These are phyloP conservation scores for Entomyzon cyanotis DNA, from an alignment of 2,113 vertebrate species.

Conservation along the genomic window DNA sequence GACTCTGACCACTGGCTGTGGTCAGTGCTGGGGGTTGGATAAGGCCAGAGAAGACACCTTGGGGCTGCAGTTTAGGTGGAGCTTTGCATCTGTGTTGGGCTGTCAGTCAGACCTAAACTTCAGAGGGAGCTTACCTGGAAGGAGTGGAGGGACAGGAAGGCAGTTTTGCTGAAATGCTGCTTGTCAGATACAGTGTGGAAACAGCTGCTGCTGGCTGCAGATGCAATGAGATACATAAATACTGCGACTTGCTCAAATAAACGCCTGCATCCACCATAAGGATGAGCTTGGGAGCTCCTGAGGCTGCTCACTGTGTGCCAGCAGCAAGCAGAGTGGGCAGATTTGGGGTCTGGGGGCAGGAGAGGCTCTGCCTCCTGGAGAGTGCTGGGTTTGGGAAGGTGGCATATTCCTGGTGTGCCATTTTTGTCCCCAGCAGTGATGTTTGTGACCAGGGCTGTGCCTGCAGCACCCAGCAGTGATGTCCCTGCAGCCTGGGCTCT, in stretches of 20 bases:
- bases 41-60: background rate
- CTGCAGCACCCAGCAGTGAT: background rate
- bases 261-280: background rate
- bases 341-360: background rate
- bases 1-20: background rate
- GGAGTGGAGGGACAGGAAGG: background rate
- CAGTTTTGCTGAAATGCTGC: slow-evolving; percentile 10
- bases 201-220: slow-evolving; percentile 51
- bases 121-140: background rate
- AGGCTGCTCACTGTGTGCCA: background rate
- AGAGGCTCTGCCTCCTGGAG: background rate
- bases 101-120: background rate
- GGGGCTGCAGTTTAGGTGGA: background rate
- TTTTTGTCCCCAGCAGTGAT: rapidly evolving
- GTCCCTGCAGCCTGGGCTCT: background rate
- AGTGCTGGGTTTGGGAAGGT: background rate
- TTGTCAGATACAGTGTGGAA: slow-evolving; percentile 49
- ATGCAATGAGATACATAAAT: slow-evolving; percentile 64
- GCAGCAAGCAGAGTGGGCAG: background rate
- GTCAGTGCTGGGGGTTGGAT: background rate
- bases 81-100: rapidly evolving
- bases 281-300: background rate
- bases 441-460: background rate
- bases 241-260: slow-evolving; percentile 6
- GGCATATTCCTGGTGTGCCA: rapidly evolving